Evolutionary conservation across 2,797 vertebrate genomes (phyloP).

Genomic region (Oreochromis grahami): DNA sequence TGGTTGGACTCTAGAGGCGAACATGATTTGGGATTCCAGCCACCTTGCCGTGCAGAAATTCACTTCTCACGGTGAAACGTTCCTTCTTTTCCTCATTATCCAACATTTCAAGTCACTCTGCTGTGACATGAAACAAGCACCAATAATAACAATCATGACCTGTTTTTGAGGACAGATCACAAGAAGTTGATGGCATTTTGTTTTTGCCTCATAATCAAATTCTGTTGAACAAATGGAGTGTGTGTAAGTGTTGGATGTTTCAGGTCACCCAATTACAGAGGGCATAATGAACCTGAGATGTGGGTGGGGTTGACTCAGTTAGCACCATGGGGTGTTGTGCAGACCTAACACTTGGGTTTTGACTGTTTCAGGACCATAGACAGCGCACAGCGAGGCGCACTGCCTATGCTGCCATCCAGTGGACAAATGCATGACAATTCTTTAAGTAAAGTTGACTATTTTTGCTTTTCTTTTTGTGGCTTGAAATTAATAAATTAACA

Average conservation of each 20-base stretch:
- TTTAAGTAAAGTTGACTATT: background rate
- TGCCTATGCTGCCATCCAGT: constrained; percentile 22
- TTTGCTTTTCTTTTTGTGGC: background rate
- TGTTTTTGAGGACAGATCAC: background rate
- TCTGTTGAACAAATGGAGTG: background rate
- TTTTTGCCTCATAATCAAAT: background rate
- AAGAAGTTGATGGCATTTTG: background rate
- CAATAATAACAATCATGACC: background rate
- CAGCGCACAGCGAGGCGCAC: background rate
- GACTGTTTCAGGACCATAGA: constrained; percentile 51
- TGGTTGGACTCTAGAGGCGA: background rate
- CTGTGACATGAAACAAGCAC: background rate
- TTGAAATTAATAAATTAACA: background rate
- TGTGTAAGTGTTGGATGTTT: background rate
- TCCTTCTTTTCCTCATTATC: background rate
- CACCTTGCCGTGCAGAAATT: background rate
- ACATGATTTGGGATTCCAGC: background rate
- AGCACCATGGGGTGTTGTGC: constrained; percentile 22
- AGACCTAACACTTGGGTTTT: background rate
- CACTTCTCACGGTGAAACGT: background rate
- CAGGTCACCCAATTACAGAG: background rate
- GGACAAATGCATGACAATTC: background rate
- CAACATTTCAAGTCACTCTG: background rate
- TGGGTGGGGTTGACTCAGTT: background rate
- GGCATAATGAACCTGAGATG: background rate